Evolutionary conservation across 2,888 invertebrate genomes (phyloP).

Genomic region (Trileptium ribeirensis): DNA sequence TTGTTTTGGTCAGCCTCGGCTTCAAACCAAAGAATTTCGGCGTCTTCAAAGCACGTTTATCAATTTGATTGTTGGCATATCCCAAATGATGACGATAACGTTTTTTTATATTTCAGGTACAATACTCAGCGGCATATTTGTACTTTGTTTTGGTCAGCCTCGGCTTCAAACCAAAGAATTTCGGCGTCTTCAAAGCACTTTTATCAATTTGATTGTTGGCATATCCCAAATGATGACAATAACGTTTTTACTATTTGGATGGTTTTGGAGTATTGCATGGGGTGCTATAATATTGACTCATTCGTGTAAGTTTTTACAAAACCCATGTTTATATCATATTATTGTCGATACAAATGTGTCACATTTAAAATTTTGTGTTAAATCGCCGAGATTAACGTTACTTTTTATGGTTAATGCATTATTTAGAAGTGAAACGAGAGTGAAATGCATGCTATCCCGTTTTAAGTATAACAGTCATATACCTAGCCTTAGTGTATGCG

Average conservation of each 20-base stretch:
- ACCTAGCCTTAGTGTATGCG: too few relatives aligned
- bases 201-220: constrained; percentile 77
- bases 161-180: constrained; percentile 74
- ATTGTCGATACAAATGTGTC: too few relatives aligned
- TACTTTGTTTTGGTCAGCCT: constrained; percentile 78
- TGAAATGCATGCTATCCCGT: too few relatives aligned
- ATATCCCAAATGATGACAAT: constrained; percentile 83
- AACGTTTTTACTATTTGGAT: constrained; percentile 70
- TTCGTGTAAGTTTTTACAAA: constrained; percentile 83
- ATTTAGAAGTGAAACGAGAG: too few relatives aligned
- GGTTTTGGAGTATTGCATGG: constrained; percentile 99
- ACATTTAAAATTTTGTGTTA: too few relatives aligned
- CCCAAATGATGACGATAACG: constrained; percentile 83
- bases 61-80: constrained; percentile 73
- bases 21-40: constrained; percentile 70
- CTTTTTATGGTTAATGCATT: too few relatives aligned
- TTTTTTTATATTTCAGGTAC: constrained; percentile 76
- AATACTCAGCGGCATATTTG: constrained; percentile 76
- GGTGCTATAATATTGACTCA: constrained; percentile 82
- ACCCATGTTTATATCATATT: too few relatives aligned
- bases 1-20: constrained; percentile 79
- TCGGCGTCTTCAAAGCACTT: constrained; percentile 69
- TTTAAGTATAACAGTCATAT: too few relatives aligned
- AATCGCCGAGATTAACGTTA: too few relatives aligned
- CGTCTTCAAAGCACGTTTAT: constrained; percentile 74